Evolutionary conservation across 2,888 invertebrate genomes (phyloP).

Genomic region (Buathra laborator): DNA sequence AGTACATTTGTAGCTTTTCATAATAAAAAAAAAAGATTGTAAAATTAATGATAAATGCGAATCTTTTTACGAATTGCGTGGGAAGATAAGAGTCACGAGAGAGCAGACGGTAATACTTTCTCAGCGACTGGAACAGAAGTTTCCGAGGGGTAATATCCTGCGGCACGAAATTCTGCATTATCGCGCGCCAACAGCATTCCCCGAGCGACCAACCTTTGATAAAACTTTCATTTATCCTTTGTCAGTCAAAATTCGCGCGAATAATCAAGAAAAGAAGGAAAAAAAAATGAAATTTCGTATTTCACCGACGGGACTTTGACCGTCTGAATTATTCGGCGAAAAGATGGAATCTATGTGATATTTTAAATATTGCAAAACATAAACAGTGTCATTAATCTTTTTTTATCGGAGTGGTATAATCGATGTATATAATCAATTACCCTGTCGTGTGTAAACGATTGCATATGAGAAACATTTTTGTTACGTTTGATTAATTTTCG

Average conservation of each 20-base stretch:
- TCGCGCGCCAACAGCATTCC: background rate
- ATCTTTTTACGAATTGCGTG: background rate
- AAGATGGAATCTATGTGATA: too few relatives aligned
- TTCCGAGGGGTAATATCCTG: background rate
- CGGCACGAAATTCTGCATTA: background rate
- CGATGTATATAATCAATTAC: background rate
- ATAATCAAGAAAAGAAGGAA: background rate
- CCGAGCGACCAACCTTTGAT: background rate
- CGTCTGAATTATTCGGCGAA: too few relatives aligned
- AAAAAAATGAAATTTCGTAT: background rate
- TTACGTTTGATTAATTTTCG: background rate
- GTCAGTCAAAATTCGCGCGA: background rate
- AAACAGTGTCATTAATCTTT: too few relatives aligned
- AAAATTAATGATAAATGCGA: background rate
- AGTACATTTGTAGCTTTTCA: background rate
- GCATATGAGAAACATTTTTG: background rate
- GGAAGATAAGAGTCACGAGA: background rate
- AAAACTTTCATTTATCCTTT: background rate
- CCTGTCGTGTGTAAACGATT: background rate
- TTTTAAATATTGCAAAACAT: too few relatives aligned
- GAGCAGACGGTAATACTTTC: background rate
- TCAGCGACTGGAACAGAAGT: conserved; percentile 8
- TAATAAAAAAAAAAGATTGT: background rate
- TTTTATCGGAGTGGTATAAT: background rate
- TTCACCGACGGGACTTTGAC: too few relatives aligned